A percentile compares a stretch with the other conserved stretches of the same genome.
These are phyloP conservation scores for Danio choprae DNA, from an alignment of 2,797 vertebrate genomes.

Conservation along the genomic window DNA sequence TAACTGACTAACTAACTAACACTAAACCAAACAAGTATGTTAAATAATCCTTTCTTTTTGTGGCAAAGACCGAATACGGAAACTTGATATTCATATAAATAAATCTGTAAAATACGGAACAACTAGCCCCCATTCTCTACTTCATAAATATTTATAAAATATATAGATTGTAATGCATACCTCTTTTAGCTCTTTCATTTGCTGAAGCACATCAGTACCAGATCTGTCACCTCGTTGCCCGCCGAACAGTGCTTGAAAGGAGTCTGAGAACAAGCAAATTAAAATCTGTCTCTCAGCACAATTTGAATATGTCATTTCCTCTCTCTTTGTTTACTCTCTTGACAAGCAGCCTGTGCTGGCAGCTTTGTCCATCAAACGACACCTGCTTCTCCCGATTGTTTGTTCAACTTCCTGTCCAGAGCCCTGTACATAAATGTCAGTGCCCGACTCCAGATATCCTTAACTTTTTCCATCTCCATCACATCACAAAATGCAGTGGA, in stretches of 20 bases:
- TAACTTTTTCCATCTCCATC: slow-evolving; percentile 42
- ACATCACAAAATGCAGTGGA: slow-evolving; percentile 59
- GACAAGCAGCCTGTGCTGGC: slow-evolving; percentile 71
- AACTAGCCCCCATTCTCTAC: background rate
- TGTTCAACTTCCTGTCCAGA: slow-evolving; percentile 73
- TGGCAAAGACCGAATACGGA: background rate
- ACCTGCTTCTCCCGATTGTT: slow-evolving; percentile 76
- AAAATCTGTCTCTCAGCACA: slow-evolving; percentile 56
- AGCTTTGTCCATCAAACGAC: slow-evolving; percentile 75
- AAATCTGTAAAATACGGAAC: background rate
- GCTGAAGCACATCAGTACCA: background rate
- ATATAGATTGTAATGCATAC: background rate
- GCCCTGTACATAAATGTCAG: slow-evolving; percentile 67
- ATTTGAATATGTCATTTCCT: slow-evolving; percentile 59
- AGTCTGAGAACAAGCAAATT: slow-evolving; percentile 45
- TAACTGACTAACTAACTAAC: no score
- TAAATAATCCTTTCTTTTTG: no score
- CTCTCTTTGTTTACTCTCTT: slow-evolving; percentile 67
- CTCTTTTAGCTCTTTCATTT: background rate
- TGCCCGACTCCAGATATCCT: slow-evolving; percentile 57
- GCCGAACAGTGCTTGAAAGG: slow-evolving; percentile 39
- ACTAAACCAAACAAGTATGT: no score
- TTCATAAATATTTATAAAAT: background rate
- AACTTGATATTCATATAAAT: background rate
- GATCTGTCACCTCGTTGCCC: slow-evolving; percentile 30